Percentiles rank a stretch among this genome's conserved stretches.
These are phyloP conservation scores for Platysternon megacephalum DNA, from an alignment of 2,113 vertebrate genomes.

Conservation along the genomic window DNA sequence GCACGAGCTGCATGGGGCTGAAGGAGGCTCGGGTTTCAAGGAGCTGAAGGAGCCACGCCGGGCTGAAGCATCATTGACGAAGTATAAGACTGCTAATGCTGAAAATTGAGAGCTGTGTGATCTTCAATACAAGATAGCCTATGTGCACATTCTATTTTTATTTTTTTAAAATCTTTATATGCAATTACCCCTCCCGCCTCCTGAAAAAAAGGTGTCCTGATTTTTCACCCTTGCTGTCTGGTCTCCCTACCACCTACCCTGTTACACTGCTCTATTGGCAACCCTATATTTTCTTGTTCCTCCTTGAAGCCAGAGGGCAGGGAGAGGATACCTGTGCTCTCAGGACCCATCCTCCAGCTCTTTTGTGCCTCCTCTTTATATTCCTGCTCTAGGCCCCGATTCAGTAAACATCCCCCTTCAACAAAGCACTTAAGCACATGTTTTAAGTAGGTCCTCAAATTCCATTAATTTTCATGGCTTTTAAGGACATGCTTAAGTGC, in stretches of 20 bases:
- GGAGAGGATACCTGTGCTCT: background rate
- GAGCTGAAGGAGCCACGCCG: background rate
- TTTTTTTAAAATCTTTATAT: background rate
- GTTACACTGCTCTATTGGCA: background rate
- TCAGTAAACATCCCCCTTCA: background rate
- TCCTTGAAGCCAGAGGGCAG: background rate
- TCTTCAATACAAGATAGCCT: background rate
- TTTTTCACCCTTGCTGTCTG: background rate
- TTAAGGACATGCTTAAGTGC: background rate
- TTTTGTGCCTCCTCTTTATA: background rate
- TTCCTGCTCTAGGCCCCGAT: background rate
- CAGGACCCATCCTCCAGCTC: background rate
- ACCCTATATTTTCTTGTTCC: background rate
- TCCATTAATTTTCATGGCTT: background rate
- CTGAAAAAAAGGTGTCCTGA: background rate
- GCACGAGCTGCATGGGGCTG: background rate
- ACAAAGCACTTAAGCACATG: background rate
- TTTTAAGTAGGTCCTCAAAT: background rate
- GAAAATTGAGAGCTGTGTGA: background rate
- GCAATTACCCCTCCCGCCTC: background rate
- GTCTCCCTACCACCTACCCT: background rate
- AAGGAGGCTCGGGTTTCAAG: too few relatives aligned
- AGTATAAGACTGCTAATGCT: background rate
- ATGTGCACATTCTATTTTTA: background rate
- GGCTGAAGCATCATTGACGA: background rate